Percentiles rank a stretch among this genome's conserved stretches.
Conservation (phyloP, 2,888 invertebrate genomes). For the Leptinotarsa haldemani region DNA sequence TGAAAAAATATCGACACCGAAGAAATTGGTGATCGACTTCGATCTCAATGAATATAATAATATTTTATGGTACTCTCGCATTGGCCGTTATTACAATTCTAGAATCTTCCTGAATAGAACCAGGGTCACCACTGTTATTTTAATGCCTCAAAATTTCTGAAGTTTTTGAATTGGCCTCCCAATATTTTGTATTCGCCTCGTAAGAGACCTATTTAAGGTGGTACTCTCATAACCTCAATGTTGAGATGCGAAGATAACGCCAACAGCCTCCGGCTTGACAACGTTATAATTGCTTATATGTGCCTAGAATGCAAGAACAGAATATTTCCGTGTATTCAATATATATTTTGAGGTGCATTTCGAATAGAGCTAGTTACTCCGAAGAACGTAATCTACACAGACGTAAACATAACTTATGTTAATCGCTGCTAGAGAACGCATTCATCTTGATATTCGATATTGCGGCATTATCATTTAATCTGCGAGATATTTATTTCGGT, state of each 20-base stretch:
- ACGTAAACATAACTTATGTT: constrained; percentile 27
- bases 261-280: constrained; percentile 47
- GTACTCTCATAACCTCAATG: constrained; percentile 54
- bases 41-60: too few species aligned
- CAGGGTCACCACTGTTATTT: too few species aligned
- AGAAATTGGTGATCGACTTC: too few species aligned
- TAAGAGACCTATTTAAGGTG: constrained; percentile 50
- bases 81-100: too few species aligned
- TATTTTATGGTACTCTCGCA: too few species aligned
- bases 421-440: constrained; percentile 20
- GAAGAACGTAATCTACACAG: constrained; percentile 16
- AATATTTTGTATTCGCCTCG: constrained; percentile 1
- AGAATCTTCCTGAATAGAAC: too few species aligned
- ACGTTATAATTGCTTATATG: constrained; percentile 52
- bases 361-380: constrained; percentile 22
- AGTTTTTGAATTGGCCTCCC: too few species aligned
- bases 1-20: too few species aligned
- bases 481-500: constrained; percentile 21
- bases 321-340: constrained; percentile 49
- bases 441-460: constrained; percentile 23
- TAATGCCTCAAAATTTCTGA: too few species aligned
- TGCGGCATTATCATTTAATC: constrained; percentile 20
- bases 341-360: constrained; percentile 19
- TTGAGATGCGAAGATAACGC: constrained; percentile 50
- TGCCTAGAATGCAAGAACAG: constrained; percentile 48